Conservation (phyloP, 1,140 invertebrate genomes). For the Drosophila kohkoa region DNA sequence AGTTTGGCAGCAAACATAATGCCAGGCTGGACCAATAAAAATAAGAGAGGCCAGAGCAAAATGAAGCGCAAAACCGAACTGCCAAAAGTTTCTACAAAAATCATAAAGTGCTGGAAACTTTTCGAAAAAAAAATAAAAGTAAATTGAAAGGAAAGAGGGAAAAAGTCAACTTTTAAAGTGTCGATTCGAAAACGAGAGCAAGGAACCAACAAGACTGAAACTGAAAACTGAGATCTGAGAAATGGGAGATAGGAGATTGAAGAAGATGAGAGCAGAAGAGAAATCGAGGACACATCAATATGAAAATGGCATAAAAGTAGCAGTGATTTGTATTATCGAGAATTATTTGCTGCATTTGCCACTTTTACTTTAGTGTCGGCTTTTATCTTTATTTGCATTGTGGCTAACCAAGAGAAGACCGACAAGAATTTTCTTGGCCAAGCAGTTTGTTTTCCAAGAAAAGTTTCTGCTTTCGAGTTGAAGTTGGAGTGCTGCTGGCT, state of each 20-base stretch:
- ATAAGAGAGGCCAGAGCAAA: neutral
- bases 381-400: slow-evolving; percentile 47
- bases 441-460: slow-evolving; percentile 29
- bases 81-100: slow-evolving; percentile 40
- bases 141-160: neutral
- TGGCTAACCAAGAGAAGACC: slow-evolving; percentile 16
- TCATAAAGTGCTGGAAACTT: slow-evolving; percentile 21
- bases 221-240: neutral
- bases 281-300: slow-evolving; percentile 41
- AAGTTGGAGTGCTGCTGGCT: neutral
- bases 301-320: slow-evolving; percentile 32
- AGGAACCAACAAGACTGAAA: neutral
- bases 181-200: neutral
- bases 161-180: slow-evolving; percentile 7
- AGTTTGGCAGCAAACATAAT: slow-evolving; percentile 32
- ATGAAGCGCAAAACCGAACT: slow-evolving; percentile 16
- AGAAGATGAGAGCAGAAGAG: neutral
- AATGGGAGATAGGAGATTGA: neutral
- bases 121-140: neutral
- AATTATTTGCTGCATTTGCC: slow-evolving; percentile 15
- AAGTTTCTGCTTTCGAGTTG: slow-evolving; percentile 29
- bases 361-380: slow-evolving; percentile 5
- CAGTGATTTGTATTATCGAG: slow-evolving; percentile 15
- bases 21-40: slow-evolving; percentile 16
- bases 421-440: slow-evolving; percentile 26